Conservation (phyloP, 2,797 vertebrate species). For the Oreortyx pictus region DNA sequence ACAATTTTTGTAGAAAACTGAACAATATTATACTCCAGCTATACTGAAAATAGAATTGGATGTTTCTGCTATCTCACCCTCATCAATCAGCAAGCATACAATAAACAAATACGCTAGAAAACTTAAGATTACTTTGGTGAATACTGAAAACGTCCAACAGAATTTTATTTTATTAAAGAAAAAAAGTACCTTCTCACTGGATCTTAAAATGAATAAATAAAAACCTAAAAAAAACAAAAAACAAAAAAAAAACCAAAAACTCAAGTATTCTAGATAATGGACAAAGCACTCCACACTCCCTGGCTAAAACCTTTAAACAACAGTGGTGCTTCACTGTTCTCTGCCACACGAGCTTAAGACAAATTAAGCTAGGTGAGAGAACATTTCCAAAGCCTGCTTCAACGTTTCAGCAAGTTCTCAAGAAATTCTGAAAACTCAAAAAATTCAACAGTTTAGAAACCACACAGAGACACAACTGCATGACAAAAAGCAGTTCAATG, state of each 20-base stretch:
- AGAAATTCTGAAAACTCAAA: not conserved
- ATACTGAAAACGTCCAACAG: not conserved
- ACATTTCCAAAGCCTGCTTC: not conserved
- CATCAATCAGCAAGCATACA: not conserved
- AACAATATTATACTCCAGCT: not conserved
- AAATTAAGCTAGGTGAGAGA: not conserved
- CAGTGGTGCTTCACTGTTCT: not conserved
- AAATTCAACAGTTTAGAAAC: not conserved
- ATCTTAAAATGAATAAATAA: not conserved
- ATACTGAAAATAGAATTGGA: too few species aligned
- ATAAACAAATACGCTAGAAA: not conserved
- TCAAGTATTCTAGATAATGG: not conserved
- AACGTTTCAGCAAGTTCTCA: not conserved
- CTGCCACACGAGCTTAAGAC: not conserved
- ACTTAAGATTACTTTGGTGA: not conserved
- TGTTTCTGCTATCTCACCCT: not conserved
- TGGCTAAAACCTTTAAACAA: not conserved
- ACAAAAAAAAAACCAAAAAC: not conserved
- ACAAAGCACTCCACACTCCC: not conserved
- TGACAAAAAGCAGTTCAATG: accelerated
- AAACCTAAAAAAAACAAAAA: not conserved
- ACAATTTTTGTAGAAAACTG: not conserved
- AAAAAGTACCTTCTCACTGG: not conserved
- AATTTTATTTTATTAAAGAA: not conserved
- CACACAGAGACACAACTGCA: accelerated